Percentiles rank a stretch among this genome's conserved stretches.
phyloP scores from a whole-genome alignment of 2,888 invertebrate genomes.

The Apotomis capreana region DNA sequence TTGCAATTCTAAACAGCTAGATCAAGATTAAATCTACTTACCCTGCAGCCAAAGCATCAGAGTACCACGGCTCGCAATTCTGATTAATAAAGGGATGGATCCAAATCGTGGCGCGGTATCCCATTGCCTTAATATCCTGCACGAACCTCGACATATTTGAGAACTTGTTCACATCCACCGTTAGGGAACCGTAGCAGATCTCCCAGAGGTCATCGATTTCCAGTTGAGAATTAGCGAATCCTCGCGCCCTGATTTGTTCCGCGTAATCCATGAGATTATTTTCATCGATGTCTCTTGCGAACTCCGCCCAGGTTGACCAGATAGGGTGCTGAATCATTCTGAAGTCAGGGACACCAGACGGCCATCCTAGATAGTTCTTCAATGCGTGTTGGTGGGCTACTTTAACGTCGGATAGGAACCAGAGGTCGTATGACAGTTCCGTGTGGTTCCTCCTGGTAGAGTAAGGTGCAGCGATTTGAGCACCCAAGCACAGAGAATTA shows the following conservation, averaged over 20 bases:
- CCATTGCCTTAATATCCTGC: slow-evolving; percentile 83
- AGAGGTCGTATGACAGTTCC: slow-evolving; percentile 84
- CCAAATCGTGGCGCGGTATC: slow-evolving; percentile 92
- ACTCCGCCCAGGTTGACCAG: slow-evolving; percentile 95
- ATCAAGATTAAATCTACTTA: slow-evolving; percentile 58
- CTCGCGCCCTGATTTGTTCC: slow-evolving; percentile 84
- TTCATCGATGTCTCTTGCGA: slow-evolving; percentile 85
- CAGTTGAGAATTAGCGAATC: slow-evolving; percentile 88
- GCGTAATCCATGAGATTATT: slow-evolving; percentile 85
- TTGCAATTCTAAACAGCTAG: too few species aligned
- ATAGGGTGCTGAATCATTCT: slow-evolving; percentile 90
- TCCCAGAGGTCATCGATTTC: slow-evolving; percentile 97
- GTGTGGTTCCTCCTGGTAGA: slow-evolving; percentile 64
- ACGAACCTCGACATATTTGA: slow-evolving; percentile 86
- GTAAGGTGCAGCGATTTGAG: slow-evolving; percentile 83
- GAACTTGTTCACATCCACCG: slow-evolving; percentile 88
- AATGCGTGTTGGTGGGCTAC: slow-evolving; percentile 86
- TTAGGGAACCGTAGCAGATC: slow-evolving; percentile 90
- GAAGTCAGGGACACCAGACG: slow-evolving; percentile 84
- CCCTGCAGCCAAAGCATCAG: slow-evolving; percentile 81
- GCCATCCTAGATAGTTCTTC: slow-evolving; percentile 84
- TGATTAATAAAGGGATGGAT: slow-evolving; percentile 93
- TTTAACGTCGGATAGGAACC: slow-evolving; percentile 82
- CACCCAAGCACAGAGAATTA: slow-evolving; percentile 83
- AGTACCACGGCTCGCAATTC: slow-evolving; percentile 85